Conservation (phyloP, 37 sponge, comb jelly and placozoan genomes). For the Eunapius fragilis region DNA sequence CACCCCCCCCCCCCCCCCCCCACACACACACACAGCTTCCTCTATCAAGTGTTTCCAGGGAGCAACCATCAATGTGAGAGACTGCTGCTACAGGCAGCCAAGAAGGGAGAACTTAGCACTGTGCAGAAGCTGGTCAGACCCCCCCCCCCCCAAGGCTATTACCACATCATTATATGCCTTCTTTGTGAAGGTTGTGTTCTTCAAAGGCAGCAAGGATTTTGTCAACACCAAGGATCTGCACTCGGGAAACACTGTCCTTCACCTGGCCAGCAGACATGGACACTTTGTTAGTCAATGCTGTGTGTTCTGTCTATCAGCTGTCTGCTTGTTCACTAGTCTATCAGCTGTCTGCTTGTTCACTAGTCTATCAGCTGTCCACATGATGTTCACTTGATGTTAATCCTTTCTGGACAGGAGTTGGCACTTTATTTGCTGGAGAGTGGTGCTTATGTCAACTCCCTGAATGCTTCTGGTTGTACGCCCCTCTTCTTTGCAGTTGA, state of each 20-base stretch:
- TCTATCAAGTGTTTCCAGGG: conserved; percentile 92
- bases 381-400: background rate
- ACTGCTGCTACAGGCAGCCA: conserved; percentile 65
- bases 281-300: conserved; percentile 60
- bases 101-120: conserved; percentile 63
- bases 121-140: conserved; percentile 68
- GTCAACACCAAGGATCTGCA: conserved; percentile 47
- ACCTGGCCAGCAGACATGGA: conserved; percentile 78
- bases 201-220: conserved; percentile 34
- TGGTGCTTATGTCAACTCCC: conserved; percentile 64
- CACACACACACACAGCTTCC: conserved; percentile 32
- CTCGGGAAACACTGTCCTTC: conserved; percentile 84
- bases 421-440: conserved; percentile 68
- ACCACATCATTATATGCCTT: background rate
- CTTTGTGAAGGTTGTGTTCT: conserved; percentile 50
- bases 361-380: no score
- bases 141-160: background rate
- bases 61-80: conserved; percentile 73
- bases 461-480: conserved; percentile 68
- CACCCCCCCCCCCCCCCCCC: background rate
- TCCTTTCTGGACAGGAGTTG: conserved; percentile 23
- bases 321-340: no score
- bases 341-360: background rate
- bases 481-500: conserved; percentile 80
- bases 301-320: background rate